phyloP scores from a whole-genome alignment of 2,113 vertebrate genomes.

The Calyptommatus sinebrachiatus region DNA sequence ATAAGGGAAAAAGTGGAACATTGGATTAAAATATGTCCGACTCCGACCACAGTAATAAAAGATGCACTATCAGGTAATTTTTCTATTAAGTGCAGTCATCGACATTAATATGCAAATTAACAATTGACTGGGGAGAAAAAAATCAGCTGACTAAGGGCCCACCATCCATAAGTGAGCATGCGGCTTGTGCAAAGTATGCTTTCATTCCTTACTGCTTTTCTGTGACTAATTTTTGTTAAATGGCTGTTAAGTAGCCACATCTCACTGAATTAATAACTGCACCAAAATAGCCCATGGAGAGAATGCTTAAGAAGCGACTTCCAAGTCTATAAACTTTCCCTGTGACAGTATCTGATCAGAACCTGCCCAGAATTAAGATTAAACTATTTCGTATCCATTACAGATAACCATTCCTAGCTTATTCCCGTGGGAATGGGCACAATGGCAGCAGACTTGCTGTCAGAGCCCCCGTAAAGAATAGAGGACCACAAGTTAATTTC shows the following conservation, averaged over 20 bases:
- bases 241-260: conserved; percentile 29
- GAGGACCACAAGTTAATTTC: conserved; percentile 26
- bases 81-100: background rate
- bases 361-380: conserved; percentile 52
- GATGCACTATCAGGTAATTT: too few species aligned
- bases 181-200: background rate
- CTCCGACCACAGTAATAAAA: too few species aligned
- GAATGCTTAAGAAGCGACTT: conserved; percentile 40
- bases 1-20: too few species aligned
- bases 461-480: conserved; percentile 18
- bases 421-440: conserved; percentile 13
- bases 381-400: conserved; percentile 52
- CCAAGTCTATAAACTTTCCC: conserved; percentile 35
- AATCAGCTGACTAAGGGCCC: background rate
- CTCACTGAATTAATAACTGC: conserved; percentile 10
- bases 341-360: conserved; percentile 48
- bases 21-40: too few species aligned
- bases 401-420: conserved; percentile 44
- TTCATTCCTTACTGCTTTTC: background rate
- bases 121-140: background rate
- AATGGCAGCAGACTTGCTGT: background rate
- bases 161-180: background rate
- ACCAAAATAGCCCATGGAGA: conserved; percentile 47
- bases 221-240: conserved; percentile 19
- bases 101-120: background rate